Evolutionary conservation across 2,113 vertebrate genomes (phyloP).

Genomic region (Cathartes aura): DNA sequence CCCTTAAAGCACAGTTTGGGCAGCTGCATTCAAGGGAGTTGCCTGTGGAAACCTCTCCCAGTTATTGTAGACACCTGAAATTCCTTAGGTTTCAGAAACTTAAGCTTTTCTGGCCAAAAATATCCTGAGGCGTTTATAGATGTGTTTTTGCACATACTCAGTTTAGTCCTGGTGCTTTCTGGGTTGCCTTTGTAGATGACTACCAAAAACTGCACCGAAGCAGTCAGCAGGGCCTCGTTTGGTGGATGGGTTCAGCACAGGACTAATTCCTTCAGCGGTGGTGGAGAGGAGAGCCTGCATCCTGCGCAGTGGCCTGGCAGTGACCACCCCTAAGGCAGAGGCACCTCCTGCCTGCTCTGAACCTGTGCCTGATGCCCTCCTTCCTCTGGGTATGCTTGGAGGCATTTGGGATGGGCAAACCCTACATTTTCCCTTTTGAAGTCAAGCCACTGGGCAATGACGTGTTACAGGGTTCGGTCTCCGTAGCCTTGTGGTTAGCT

Average conservation of each 20-base stretch:
- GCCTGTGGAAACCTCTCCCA: not conserved
- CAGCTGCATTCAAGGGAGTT: not conserved
- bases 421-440: not conserved
- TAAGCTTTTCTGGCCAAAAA: not conserved
- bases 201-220: not conserved
- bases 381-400: not conserved
- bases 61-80: not conserved
- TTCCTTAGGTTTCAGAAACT: slow-evolving; percentile 1
- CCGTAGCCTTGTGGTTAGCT: not conserved
- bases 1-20: not conserved
- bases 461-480: not conserved
- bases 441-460: not conserved
- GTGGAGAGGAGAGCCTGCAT: not conserved
- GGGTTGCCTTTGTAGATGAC: not conserved
- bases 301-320: not conserved
- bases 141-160: not conserved
- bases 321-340: not conserved
- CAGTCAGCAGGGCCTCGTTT: not conserved
- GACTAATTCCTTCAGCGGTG: not conserved
- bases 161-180: not conserved
- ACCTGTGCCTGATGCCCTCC: not conserved
- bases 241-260: not conserved
- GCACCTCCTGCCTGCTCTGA: not conserved
- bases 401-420: not conserved
- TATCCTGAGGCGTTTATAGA: not conserved